Evolutionary conservation across 2,888 invertebrate genomes (phyloP).

Genomic region (Galerucella nymphaeae): DNA sequence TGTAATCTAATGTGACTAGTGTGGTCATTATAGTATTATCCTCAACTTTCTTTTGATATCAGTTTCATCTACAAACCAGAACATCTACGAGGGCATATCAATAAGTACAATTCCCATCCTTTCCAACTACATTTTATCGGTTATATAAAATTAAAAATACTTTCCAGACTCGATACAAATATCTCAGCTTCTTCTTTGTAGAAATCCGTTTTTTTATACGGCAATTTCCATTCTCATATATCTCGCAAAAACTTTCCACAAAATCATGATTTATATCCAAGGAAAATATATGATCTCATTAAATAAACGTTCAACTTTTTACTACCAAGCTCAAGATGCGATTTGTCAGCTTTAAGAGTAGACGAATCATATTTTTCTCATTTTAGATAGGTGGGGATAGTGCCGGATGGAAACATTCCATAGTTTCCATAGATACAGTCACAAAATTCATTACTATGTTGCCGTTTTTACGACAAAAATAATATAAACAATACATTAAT

Average conservation of each 20-base stretch:
- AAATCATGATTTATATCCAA: constrained; percentile 44
- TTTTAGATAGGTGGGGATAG: constrained; percentile 45
- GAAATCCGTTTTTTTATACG: constrained; percentile 33
- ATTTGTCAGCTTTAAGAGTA: constrained; percentile 49
- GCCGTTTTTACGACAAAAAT: not conserved
- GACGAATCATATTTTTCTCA: constrained; percentile 54
- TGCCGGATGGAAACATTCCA: constrained; percentile 15
- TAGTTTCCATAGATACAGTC: constrained; percentile 17
- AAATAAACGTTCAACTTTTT: constrained; percentile 51
- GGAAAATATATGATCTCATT: constrained; percentile 46
- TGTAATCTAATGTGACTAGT: constrained; percentile 40
- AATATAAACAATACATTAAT: not conserved
- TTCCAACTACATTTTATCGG: too few relatives aligned
- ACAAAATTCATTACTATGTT: not conserved
- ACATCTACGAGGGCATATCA: not conserved
- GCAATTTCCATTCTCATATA: constrained; percentile 35
- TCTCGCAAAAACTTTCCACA: constrained; percentile 33
- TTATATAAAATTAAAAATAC: not conserved
- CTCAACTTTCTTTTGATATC: constrained; percentile 26
- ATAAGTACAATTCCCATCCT: not conserved
- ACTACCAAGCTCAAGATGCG: constrained; percentile 48
- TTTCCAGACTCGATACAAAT: not conserved
- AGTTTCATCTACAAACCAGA: constrained; percentile 17
- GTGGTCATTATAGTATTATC: constrained; percentile 34
- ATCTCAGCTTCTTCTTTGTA: constrained; percentile 14